Conservation (phyloP, 2,888 invertebrate genomes). For the Tiliacea aurago region DNA sequence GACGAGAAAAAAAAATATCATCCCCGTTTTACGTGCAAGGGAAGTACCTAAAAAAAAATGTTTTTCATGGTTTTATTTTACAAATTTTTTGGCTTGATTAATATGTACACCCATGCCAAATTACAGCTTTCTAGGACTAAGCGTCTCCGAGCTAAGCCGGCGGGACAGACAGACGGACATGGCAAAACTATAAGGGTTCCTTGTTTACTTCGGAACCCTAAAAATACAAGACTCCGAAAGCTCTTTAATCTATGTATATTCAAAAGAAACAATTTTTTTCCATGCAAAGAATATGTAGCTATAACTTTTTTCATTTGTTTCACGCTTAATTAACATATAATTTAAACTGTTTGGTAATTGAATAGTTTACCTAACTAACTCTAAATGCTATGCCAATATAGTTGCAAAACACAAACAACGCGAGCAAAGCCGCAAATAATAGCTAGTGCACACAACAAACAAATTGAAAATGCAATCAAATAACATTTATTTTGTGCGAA, state of each 20-base stretch:
- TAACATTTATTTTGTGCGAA: slow-evolving; percentile 31
- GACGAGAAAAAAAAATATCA: too few species aligned
- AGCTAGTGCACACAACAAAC: slow-evolving; percentile 23
- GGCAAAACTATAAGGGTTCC: too few species aligned
- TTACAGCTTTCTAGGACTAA: too few species aligned
- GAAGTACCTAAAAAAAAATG: too few species aligned
- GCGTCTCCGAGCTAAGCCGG: too few species aligned
- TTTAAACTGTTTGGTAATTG: not conserved
- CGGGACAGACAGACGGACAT: too few species aligned
- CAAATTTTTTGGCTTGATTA: too few species aligned
- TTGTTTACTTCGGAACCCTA: too few species aligned
- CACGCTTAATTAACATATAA: not conserved
- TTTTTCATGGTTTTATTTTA: too few species aligned
- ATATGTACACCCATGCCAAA: too few species aligned
- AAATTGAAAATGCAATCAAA: slow-evolving; percentile 31
- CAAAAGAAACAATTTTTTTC: not conserved
- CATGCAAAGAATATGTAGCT: not conserved
- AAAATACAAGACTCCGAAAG: not conserved
- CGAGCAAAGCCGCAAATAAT: slow-evolving; percentile 5
- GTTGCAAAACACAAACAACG: slow-evolving; percentile 30
- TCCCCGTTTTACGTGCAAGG: too few species aligned
- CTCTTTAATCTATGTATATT: not conserved
- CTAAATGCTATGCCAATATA: slow-evolving; percentile 17
- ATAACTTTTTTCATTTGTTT: not conserved
- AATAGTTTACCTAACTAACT: slow-evolving; percentile 1